A percentile compares a stretch with the other conserved stretches of the same genome.
Conservation (phyloP, 2,113 vertebrate genomes). For the Rafetus swinhoei region DNA sequence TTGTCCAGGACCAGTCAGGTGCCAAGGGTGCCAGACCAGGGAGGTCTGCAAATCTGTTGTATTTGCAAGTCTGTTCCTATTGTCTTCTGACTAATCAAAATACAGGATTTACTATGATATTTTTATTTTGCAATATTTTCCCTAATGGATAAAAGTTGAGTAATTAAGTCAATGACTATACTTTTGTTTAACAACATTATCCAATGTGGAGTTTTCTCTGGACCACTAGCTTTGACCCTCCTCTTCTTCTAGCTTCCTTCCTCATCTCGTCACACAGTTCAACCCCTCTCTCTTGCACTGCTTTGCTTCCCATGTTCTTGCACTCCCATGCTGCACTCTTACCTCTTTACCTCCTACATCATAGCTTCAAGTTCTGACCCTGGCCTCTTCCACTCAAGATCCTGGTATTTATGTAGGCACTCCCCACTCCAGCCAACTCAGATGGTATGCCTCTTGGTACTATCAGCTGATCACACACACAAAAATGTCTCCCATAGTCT, state of each 20-base stretch:
- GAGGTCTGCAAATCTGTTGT: too few relatives aligned
- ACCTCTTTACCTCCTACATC: not conserved
- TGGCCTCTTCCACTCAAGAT: not conserved
- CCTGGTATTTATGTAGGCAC: too few relatives aligned
- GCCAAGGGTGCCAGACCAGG: too few relatives aligned
- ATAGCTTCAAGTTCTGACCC: not conserved
- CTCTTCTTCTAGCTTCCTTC: not conserved
- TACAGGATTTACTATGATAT: conserved; percentile 8
- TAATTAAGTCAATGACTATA: conserved; percentile 35
- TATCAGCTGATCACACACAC: not conserved
- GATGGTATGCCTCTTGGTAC: not conserved
- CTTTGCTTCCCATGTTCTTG: not conserved
- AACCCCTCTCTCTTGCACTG: not conserved
- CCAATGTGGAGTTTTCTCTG: not conserved
- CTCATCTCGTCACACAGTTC: not conserved
- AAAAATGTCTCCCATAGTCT: not conserved
- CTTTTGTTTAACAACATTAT: conserved; percentile 6
- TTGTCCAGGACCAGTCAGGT: too few relatives aligned
- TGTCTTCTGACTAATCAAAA: conserved; percentile 37
- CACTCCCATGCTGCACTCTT: not conserved
- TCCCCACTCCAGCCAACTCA: not conserved
- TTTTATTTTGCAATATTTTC: conserved; percentile 47
- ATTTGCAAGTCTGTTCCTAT: conserved; percentile 31
- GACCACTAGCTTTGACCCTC: not conserved
- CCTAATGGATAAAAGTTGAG: conserved; percentile 17